Evolutionary conservation across 2,888 invertebrate genomes (phyloP).

Genomic region (Drosophila kambysellisi): DNA sequence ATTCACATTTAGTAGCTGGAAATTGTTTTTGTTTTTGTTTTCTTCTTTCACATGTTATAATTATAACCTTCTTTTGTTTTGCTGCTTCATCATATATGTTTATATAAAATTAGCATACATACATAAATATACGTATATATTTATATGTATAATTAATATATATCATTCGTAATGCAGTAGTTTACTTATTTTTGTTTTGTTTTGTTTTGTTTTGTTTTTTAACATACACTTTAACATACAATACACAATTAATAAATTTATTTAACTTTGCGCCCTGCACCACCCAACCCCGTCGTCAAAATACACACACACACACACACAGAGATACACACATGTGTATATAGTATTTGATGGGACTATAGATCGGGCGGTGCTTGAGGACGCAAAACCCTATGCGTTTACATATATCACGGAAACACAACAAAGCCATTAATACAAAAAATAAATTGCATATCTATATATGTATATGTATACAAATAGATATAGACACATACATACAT

Average conservation of each 20-base stretch:
- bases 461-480: constrained; percentile 40
- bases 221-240: constrained; percentile 62
- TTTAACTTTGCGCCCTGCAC: constrained; percentile 25
- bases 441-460: constrained; percentile 45
- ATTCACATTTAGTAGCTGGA: constrained; percentile 66
- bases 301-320: constrained; percentile 12
- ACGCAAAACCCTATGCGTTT: constrained; percentile 69
- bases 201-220: constrained; percentile 23
- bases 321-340: neutral
- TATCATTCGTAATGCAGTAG: constrained; percentile 32
- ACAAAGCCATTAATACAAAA: constrained; percentile 76
- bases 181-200: constrained; percentile 24
- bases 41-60: constrained; percentile 1
- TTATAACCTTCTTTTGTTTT: constrained; percentile 23
- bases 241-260: constrained; percentile 62
- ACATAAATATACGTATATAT: constrained; percentile 28
- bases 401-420: constrained; percentile 81
- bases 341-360: constrained; percentile 3
- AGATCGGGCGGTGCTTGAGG: constrained; percentile 12
- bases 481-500: constrained; percentile 31
- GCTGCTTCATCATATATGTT: constrained; percentile 19
- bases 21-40: constrained; percentile 39
- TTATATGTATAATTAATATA: constrained; percentile 18
- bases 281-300: neutral
- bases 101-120: constrained; percentile 32